Evolutionary conservation across 2,888 invertebrate genomes (phyloP).

Genomic region (Morpho achilles): DNA sequence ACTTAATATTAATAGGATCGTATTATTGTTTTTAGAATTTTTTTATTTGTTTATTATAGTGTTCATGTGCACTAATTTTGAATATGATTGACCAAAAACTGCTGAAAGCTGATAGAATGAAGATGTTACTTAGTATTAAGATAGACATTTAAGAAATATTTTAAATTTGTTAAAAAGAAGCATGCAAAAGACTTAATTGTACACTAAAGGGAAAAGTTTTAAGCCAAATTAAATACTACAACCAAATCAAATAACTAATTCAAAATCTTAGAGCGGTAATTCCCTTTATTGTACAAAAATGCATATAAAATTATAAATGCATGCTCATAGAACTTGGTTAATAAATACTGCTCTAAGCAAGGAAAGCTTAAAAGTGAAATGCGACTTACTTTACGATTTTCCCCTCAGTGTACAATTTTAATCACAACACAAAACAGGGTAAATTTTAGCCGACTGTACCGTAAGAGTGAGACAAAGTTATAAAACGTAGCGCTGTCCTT

Average conservation of each 20-base stretch:
- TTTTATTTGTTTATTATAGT: too few relatives aligned
- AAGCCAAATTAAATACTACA: constrained; percentile 17
- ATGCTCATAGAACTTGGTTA: constrained; percentile 46
- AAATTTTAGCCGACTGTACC: too few relatives aligned
- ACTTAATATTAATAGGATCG: too few relatives aligned
- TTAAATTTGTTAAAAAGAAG: constrained; percentile 20
- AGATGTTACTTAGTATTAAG: too few relatives aligned
- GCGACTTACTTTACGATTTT: constrained; percentile 67
- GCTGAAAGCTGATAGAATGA: too few relatives aligned
- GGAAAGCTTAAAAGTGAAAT: constrained; percentile 53
- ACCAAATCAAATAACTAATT: constrained; percentile 25
- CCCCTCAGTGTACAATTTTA: constrained; percentile 77
- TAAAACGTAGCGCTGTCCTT: too few relatives aligned
- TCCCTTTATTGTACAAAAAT: constrained; percentile 75
- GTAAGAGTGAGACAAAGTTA: too few relatives aligned
- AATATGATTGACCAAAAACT: too few relatives aligned
- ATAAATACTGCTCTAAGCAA: constrained; percentile 70
- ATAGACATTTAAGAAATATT: background rate
- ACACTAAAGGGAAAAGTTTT: constrained; percentile 75
- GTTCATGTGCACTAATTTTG: too few relatives aligned
- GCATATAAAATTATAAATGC: constrained; percentile 45
- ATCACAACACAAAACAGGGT: constrained; percentile 35
- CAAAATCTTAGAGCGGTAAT: constrained; percentile 70
- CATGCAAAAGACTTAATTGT: constrained; percentile 63
- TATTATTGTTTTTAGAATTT: too few relatives aligned